Conservation (phyloP, 2,113 vertebrate genomes). For the Nestor notabilis region DNA sequence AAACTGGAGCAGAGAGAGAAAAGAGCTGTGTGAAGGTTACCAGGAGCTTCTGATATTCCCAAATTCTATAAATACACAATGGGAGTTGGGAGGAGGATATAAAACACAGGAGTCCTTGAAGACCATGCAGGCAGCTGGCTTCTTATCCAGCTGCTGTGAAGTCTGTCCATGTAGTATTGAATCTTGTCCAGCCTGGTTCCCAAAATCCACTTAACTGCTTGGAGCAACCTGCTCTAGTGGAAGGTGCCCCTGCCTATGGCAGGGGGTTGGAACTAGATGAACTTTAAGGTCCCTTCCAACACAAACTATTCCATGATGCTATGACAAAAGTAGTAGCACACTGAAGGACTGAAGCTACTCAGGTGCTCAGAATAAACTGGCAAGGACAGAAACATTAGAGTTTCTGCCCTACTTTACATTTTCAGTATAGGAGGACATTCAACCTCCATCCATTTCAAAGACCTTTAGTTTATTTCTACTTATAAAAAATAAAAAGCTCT, state of each 20-base stretch:
- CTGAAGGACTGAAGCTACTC: background rate
- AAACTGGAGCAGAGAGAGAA: conserved; percentile 5
- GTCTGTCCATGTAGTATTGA: background rate
- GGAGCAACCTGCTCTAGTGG: background rate
- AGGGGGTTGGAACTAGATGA: background rate
- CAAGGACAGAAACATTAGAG: background rate
- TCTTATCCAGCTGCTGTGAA: background rate
- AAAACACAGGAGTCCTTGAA: background rate
- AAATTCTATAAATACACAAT: background rate
- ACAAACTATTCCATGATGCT: background rate
- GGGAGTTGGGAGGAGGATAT: background rate
- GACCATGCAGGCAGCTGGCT: background rate
- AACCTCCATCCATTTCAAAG: background rate
- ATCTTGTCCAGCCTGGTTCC: background rate
- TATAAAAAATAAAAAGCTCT: background rate
- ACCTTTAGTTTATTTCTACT: background rate
- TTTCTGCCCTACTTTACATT: background rate
- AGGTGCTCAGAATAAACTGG: background rate
- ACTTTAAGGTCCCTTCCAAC: background rate
- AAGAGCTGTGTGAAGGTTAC: background rate
- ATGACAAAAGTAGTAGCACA: background rate
- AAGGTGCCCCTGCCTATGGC: background rate
- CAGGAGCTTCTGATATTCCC: background rate
- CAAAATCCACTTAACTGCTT: background rate
- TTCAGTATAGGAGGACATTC: background rate